Percentiles rank a stretch among this genome's conserved stretches.
These are phyloP conservation scores for Shargacucullia verbasci DNA, from an alignment of 2,888 invertebrate species.

Conservation along the genomic window DNA sequence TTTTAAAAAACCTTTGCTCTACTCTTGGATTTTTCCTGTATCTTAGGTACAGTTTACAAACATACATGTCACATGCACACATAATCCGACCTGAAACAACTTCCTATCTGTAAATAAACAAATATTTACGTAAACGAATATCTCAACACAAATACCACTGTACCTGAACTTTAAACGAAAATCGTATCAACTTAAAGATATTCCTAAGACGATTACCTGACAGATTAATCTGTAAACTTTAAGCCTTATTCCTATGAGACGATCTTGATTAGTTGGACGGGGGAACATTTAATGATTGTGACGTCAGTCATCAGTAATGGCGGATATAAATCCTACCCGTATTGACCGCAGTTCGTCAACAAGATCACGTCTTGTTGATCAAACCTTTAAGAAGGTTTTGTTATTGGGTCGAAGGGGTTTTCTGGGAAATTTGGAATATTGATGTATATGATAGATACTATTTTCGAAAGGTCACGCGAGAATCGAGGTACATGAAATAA, in stretches of 20 bases:
- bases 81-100: no score
- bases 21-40: no score
- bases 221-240: conserved; percentile 50
- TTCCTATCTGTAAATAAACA: no score
- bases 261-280: conserved; percentile 43
- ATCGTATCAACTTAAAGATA: not conserved
- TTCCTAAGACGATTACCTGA: conserved; percentile 13
- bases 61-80: no score
- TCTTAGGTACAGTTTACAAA: no score
- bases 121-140: no score
- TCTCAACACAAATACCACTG: no score
- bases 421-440: not conserved
- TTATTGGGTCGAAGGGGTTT: conserved; percentile 4
- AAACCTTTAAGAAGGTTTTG: conserved; percentile 15
- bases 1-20: no score
- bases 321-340: conserved; percentile 32
- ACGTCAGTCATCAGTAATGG: conserved; percentile 27
- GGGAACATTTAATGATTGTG: conserved; percentile 28
- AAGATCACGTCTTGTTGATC: conserved; percentile 16
- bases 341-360: conserved; percentile 32
- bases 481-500: no score
- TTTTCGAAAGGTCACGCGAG: no score
- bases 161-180: no score
- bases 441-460: no score
- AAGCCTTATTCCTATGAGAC: conserved; percentile 37